These are phyloP conservation scores for Diorhabda sublineata DNA, from an alignment of 1,140 invertebrate species.

Conservation along the genomic window DNA sequence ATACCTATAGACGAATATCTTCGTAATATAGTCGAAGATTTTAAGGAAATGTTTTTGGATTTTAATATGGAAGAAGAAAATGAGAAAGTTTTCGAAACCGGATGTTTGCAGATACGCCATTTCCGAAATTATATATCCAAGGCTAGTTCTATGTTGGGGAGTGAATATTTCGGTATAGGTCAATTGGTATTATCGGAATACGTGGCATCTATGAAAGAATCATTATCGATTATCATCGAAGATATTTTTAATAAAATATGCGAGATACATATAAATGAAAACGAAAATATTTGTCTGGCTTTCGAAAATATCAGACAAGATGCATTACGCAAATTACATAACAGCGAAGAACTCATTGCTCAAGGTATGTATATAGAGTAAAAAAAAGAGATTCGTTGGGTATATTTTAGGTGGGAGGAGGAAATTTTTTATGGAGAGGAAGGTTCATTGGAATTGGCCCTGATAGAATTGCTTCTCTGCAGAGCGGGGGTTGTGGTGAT, in stretches of 20 bases:
- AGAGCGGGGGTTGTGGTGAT: too few species aligned
- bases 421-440: too few species aligned
- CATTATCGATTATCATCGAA: conserved; percentile 48
- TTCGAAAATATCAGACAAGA: conserved; percentile 59
- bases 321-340: conserved; percentile 60
- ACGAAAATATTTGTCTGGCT: conserved; percentile 58
- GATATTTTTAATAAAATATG: conserved; percentile 51
- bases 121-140: conserved; percentile 57
- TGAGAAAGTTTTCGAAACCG: conserved; percentile 50
- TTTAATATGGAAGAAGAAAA: conserved; percentile 12
- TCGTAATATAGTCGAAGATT: conserved; percentile 21
- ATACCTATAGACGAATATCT: conserved; percentile 25
- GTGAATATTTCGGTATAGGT: conserved; percentile 60
- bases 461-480: too few species aligned
- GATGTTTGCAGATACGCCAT: conserved; percentile 55
- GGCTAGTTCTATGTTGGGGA: conserved; percentile 56
- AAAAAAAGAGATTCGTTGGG: too few species aligned
- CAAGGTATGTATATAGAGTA: conserved; percentile 21
- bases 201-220: conserved; percentile 47
- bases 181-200: conserved; percentile 51
- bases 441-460: too few species aligned
- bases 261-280: conserved; percentile 44
- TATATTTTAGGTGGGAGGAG: too few species aligned
- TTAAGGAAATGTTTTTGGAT: conserved; percentile 25
- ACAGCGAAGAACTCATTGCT: conserved; percentile 69